phyloP scores from a whole-genome alignment of 2,797 vertebrate species.

The Pipistrellus kuhlii region DNA sequence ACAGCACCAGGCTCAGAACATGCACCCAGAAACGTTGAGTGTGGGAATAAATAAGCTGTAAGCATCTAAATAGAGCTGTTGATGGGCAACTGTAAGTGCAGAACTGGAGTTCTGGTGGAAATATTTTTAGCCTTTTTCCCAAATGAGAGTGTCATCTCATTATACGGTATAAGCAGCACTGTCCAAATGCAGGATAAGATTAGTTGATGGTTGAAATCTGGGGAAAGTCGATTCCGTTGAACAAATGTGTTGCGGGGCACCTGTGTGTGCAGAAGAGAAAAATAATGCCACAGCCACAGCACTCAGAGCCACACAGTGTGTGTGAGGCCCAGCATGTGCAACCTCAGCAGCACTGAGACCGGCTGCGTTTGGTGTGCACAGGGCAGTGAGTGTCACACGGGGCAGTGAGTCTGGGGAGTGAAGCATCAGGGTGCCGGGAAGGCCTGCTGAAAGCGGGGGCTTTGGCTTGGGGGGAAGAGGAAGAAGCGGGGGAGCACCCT shows the following conservation, averaged over 20 bases:
- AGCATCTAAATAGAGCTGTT: background rate
- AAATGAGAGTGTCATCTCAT: background rate
- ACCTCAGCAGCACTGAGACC: background rate
- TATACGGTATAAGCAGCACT: background rate
- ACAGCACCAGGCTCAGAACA: background rate
- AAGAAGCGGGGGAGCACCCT: background rate
- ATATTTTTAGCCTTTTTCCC: background rate
- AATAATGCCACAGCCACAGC: background rate
- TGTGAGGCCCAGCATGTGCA: background rate
- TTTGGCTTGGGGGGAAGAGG: background rate
- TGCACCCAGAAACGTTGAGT: background rate
- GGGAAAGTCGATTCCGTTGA: background rate
- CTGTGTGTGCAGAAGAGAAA: slow-evolving; percentile 1
- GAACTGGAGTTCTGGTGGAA: background rate
- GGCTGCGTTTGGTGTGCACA: background rate
- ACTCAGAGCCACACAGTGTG: background rate
- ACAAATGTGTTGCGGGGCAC: background rate
- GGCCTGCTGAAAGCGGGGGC: background rate
- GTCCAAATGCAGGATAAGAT: background rate
- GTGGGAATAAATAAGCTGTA: background rate
- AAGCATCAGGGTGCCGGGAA: background rate
- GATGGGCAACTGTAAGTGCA: background rate
- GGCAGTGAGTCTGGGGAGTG: background rate
- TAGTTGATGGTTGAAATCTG: background rate
- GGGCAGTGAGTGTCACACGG: background rate